Percentiles rank a stretch among this genome's conserved stretches.
Evolutionary conservation across 2,888 invertebrate genomes (phyloP).

Genomic region (Dioctria rufipes): DNA sequence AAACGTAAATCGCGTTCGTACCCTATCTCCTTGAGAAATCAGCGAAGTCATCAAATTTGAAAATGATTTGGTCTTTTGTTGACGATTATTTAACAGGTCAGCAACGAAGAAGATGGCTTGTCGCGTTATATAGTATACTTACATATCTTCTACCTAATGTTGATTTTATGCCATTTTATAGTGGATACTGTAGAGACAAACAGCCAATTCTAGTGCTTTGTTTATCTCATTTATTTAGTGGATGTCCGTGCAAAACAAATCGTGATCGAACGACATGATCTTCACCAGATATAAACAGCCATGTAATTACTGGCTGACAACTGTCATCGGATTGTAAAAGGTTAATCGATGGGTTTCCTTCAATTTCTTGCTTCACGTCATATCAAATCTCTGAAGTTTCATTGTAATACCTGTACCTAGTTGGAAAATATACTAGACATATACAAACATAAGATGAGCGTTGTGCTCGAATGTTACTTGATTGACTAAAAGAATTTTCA

Average conservation of each 20-base stretch:
- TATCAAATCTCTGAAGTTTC: slow-evolving; percentile 16
- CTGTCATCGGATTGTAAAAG: slow-evolving; percentile 54
- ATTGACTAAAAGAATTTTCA: slow-evolving; percentile 17
- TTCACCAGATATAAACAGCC: slow-evolving; percentile 36
- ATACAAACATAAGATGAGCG: not conserved
- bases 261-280: slow-evolving; percentile 55
- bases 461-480: not conserved
- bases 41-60: slow-evolving; percentile 25
- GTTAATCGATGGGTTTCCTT: slow-evolving; percentile 54
- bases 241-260: slow-evolving; percentile 32
- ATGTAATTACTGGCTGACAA: slow-evolving; percentile 55
- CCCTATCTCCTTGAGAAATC: slow-evolving; percentile 12
- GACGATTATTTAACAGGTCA: slow-evolving; percentile 44
- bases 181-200: not conserved
- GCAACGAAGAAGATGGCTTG: not conserved
- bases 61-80: slow-evolving; percentile 23
- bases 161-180: not conserved
- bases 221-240: slow-evolving; percentile 12
- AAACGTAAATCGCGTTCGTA: not conserved
- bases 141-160: slow-evolving; percentile 1
- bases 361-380: slow-evolving; percentile 39
- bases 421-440: not conserved
- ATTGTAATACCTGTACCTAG: not conserved
- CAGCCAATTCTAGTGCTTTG: slow-evolving; percentile 5
- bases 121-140: not conserved